Base-by-base conservation (phyloP, 1,140 invertebrate genomes). In the Drosophila littoralis region DNA sequence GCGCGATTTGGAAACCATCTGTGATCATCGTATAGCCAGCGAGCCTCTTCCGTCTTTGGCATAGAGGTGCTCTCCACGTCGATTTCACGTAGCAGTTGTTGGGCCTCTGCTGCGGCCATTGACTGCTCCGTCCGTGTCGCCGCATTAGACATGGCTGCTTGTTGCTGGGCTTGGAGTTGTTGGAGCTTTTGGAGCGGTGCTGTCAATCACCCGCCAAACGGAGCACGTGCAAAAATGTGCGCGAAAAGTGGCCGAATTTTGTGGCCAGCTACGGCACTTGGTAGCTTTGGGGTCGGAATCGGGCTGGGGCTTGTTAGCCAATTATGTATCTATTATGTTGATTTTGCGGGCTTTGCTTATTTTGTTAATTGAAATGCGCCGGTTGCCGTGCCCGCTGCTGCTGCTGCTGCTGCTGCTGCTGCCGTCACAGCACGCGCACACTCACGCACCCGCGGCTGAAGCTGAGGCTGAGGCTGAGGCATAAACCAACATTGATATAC, bases 351-450 rank as follows among this genome's bases (percentile, higher is more conserved):
- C 51, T 85, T 84, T 86, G 82, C 71, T 86, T 86, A 81, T 82
- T 86, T 88, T 82, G 75, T 82, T 88, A 88, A 88, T 88, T 88
- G 72, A 88, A 86, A 82, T 82, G 64, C 76, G 78, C 76, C 67
- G 61, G 70, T 70, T 42, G 74, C 80, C 33, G 51, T 46, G 15
- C n/a, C 38, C 38, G 50, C 78, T 57, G 70, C 36, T 36, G 17
- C 17, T 22, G 22, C n/a, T n/a, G n/a, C n/a, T n/a, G n/a, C n/a
- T n/a, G 13, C 22, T 36, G 38, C 33, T 35, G 51, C 58, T 64
- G 42, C 66, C 38, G 42, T 12, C 69, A 51, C 57, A 76, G 80
- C 80, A 76, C 80, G 66, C 80, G 69, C 79, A 55, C 36, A 45
- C 50, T 50, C 43, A 50, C 57, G 57, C 71, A 68, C 36, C 50